phyloP scores from a whole-genome alignment of 35 echinoderm and acorn worm genomes.

The Strongylocentrotus purpuratus region DNA sequence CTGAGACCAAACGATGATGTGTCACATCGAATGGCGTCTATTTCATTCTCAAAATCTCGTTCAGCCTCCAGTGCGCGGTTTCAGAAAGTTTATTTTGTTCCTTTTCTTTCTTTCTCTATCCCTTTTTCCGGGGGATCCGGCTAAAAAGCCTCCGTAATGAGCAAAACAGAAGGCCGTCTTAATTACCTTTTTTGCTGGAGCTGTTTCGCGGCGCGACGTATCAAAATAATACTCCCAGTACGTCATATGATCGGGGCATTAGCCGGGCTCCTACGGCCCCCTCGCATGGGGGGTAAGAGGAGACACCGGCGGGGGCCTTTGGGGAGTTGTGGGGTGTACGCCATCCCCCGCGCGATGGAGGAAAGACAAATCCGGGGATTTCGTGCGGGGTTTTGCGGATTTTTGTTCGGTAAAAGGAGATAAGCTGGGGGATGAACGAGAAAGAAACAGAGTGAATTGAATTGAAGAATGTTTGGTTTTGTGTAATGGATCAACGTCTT shows the following conservation, averaged over 20 bases:
- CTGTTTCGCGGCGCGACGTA: conserved; percentile 13
- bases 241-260: conserved; percentile 36
- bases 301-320: neutral
- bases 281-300: conserved; percentile 7
- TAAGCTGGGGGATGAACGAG: neutral
- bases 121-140: neutral
- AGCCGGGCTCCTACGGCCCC: conserved; percentile 21
- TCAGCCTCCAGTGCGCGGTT: neutral
- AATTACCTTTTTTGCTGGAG: conserved; percentile 47
- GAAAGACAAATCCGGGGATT: neutral
- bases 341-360: neutral
- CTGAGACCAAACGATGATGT: neutral
- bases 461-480: conserved; percentile 7
- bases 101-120: neutral
- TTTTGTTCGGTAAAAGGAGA: neutral
- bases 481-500: neutral
- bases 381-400: neutral
- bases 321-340: neutral
- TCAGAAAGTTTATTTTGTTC: neutral
- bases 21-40: neutral
- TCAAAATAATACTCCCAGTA: conserved; percentile 31
- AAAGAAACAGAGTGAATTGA: neutral
- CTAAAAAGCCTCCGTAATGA: conserved; percentile 39
- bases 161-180: conserved; percentile 52
- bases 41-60: neutral